Evolutionary conservation across 2,113 vertebrate genomes (phyloP).

Genomic region (Stegostoma tigrinum): DNA sequence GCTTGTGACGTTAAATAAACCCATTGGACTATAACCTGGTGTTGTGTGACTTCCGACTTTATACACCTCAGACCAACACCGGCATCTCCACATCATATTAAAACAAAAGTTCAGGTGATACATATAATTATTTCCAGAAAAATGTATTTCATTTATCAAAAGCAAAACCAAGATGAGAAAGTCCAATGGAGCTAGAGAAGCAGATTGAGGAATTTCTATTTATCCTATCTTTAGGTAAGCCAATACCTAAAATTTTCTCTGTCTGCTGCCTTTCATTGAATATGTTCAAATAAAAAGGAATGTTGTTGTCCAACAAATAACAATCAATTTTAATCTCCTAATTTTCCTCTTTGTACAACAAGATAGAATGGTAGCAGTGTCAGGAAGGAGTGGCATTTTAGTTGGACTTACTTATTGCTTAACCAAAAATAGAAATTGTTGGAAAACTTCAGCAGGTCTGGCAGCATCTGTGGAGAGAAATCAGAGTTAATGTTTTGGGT

Average conservation of each 20-base stretch:
- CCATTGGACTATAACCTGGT: too few species aligned
- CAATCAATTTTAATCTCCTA: background rate
- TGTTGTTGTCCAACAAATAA: background rate
- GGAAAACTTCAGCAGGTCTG: too few species aligned
- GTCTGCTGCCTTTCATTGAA: background rate
- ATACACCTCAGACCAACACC: too few species aligned
- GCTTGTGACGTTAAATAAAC: too few species aligned
- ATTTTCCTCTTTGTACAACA: background rate
- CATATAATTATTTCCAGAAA: background rate
- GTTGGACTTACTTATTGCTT: too few species aligned
- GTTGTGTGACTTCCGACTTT: too few species aligned
- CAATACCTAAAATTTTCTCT: background rate
- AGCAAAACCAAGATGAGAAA: background rate
- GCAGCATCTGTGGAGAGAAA: too few species aligned
- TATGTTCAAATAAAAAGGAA: background rate
- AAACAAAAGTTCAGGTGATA: background rate
- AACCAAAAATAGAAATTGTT: background rate
- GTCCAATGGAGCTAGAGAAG: background rate
- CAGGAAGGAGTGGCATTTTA: background rate
- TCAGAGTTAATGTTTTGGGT: too few species aligned
- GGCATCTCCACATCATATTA: background rate
- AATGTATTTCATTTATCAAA: background rate
- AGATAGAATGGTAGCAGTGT: background rate
- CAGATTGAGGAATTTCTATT: background rate
- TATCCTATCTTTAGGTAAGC: background rate